Evolutionary conservation across 2,113 vertebrate species (phyloP).

Genomic region (Oxyura jamaicensis): DNA sequence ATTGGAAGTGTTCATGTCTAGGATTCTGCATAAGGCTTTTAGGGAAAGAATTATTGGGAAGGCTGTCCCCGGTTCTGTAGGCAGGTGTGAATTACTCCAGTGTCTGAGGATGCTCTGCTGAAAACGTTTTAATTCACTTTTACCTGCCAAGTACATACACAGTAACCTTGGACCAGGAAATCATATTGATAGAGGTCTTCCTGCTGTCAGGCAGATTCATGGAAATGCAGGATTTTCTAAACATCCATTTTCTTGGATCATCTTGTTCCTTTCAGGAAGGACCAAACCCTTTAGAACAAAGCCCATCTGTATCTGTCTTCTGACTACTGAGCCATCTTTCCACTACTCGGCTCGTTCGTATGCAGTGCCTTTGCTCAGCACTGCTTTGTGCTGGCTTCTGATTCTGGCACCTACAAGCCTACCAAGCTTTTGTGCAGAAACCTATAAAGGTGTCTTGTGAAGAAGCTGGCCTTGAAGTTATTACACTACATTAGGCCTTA

Average conservation of each 20-base stretch:
- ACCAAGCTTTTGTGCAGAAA: background rate
- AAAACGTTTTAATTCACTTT: background rate
- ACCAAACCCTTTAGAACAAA: background rate
- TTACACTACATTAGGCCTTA: background rate
- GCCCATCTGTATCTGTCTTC: background rate
- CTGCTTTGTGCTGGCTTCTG: background rate
- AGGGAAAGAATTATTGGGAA: background rate
- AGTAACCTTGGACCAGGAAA: background rate
- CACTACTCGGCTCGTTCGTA: fast-evolving
- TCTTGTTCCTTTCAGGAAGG: background rate
- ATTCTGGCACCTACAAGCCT: background rate
- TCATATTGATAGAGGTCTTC: background rate
- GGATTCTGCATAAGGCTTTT: background rate
- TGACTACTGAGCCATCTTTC: background rate
- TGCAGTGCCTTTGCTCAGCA: background rate
- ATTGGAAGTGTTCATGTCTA: background rate
- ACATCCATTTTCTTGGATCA: background rate
- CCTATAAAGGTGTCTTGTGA: background rate
- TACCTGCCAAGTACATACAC: background rate
- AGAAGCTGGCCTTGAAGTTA: background rate
- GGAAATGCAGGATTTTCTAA: background rate
- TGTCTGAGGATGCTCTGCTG: background rate
- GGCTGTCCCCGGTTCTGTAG: background rate
- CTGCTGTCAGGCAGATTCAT: background rate
- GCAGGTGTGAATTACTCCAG: background rate